Percentiles rank a stretch among this genome's conserved stretches.
Conservation (phyloP, 2,113 vertebrate species). For the Cephalopholis sonnerati region DNA sequence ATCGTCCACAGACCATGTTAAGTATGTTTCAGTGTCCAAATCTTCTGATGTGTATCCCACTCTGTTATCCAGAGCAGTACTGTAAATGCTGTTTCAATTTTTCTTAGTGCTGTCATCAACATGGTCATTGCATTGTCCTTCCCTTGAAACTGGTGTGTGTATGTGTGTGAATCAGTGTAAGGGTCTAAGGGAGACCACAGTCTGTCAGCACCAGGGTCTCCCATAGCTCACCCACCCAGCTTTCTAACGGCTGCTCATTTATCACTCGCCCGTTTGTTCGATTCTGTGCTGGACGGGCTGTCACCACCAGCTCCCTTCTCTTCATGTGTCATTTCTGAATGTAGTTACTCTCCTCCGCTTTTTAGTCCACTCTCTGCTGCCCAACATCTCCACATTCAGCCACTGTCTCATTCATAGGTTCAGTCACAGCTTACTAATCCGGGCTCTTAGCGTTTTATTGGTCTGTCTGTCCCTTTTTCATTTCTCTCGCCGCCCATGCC, state of each 20-base stretch:
- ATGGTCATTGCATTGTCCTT: slow-evolving; percentile 11
- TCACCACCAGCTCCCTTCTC: not conserved
- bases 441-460: not conserved
- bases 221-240: slow-evolving; percentile 38
- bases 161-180: slow-evolving; percentile 26
- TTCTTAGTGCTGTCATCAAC: not conserved
- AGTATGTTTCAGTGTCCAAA: not conserved
- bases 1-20: not conserved
- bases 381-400: not conserved
- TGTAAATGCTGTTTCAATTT: not conserved
- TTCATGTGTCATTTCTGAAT: slow-evolving; percentile 17
- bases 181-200: slow-evolving; percentile 7
- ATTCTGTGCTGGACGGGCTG: slow-evolving; percentile 22
- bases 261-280: slow-evolving; percentile 31
- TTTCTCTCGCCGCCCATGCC: not conserved
- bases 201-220: slow-evolving; percentile 55
- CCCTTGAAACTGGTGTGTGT: slow-evolving; percentile 31
- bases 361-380: not conserved
- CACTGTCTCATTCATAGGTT: not conserved
- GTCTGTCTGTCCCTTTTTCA: not conserved
- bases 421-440: not conserved
- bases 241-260: slow-evolving; percentile 42
- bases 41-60: not conserved
- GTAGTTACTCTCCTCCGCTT: not conserved
- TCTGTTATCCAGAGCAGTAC: not conserved